A percentile compares a stretch with the other conserved stretches of the same genome.
Conservation (phyloP, 2,797 vertebrate genomes). For the Chaetophractus vellerosus region DNA sequence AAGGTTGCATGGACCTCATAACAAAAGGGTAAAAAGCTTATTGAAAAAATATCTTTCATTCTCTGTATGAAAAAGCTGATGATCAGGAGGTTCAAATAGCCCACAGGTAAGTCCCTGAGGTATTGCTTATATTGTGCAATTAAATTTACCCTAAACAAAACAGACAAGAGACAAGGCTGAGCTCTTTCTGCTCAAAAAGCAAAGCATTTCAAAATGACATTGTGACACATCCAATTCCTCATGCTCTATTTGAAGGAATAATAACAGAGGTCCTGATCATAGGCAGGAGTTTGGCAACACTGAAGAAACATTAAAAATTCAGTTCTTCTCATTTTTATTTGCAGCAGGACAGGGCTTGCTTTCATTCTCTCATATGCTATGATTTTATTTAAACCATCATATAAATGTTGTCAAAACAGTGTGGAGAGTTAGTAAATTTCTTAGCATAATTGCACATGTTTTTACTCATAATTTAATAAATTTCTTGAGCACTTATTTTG, state of each 20-base stretch:
- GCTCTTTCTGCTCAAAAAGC: not conserved
- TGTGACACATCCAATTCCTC: not conserved
- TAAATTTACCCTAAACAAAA: constrained; percentile 48
- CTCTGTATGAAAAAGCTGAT: not conserved
- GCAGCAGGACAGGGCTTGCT: not conserved
- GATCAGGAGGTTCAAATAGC: not conserved
- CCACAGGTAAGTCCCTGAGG: not conserved
- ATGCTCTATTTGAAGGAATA: not conserved
- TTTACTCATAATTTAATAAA: not conserved
- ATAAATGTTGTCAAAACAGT: not conserved
- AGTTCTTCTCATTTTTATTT: constrained; percentile 13
- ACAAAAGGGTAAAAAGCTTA: not conserved
- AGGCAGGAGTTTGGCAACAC: not conserved
- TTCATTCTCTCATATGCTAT: not conserved
- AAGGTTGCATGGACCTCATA: not conserved
- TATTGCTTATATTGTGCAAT: not conserved
- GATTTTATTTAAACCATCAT: no score
- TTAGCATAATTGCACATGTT: not conserved
- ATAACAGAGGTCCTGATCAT: not conserved
- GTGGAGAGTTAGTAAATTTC: not conserved
- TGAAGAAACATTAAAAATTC: constrained; percentile 6
- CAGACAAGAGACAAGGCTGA: not conserved
- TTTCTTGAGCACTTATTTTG: not conserved
- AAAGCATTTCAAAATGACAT: constrained; percentile 36
- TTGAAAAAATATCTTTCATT: not conserved